Conservation (phyloP, 1,140 invertebrate species). For the Zaprionus davidi region DNA sequence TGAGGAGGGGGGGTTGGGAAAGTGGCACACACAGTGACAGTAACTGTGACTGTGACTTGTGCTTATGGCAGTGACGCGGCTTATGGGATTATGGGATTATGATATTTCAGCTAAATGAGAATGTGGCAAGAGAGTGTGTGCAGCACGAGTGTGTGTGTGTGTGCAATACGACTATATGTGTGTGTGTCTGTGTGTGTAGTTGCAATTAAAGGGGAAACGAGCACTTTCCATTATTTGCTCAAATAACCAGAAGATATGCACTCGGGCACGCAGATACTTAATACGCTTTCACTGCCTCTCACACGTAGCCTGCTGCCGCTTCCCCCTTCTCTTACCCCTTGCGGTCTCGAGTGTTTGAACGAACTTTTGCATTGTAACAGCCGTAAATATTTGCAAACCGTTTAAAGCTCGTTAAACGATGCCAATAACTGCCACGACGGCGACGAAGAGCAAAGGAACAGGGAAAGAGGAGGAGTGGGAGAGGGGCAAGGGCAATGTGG, state of each 20-base stretch:
- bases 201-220: conserved; percentile 50
- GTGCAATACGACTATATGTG: too few relatives aligned
- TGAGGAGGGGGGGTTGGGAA: not conserved
- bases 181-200: conserved; percentile 10
- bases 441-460: not conserved
- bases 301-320: not conserved
- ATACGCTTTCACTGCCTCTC: conserved; percentile 9
- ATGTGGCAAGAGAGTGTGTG: not conserved
- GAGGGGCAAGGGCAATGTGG: not conserved
- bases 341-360: conserved; percentile 18
- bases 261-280: conserved; percentile 43
- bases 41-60: conserved; percentile 5
- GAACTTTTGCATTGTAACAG: conserved; percentile 59
- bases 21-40: not conserved
- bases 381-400: conserved; percentile 66
- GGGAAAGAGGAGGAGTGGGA: not conserved
- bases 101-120: conserved; percentile 32
- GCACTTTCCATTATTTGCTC: conserved; percentile 47
- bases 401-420: conserved; percentile 64
- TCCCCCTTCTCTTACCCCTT: not conserved
- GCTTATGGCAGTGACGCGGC: conserved; percentile 15
- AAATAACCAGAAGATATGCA: conserved; percentile 60
- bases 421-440: conserved; percentile 52
- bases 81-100: conserved; percentile 40
- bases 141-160: not conserved